These are phyloP conservation scores for Xyrauchen texanus DNA, from an alignment of 2,113 vertebrate species.

Conservation along the genomic window DNA sequence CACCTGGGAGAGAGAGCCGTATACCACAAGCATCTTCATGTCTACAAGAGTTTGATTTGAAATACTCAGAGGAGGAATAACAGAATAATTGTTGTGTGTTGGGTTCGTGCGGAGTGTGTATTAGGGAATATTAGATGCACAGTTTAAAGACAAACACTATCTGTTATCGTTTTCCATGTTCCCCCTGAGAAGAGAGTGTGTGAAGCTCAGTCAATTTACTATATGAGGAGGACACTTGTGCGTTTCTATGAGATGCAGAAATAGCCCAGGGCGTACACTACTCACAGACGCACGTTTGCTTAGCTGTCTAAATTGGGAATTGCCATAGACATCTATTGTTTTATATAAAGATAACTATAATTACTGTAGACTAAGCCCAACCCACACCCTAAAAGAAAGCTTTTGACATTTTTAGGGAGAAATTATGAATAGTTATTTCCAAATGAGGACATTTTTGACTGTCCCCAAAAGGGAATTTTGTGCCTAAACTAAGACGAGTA, in stretches of 20 bases:
- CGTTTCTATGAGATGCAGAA: slow-evolving; percentile 4
- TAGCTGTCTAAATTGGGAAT: too few relatives aligned
- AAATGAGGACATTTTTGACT: too few relatives aligned
- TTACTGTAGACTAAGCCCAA: too few relatives aligned
- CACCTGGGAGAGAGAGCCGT: slow-evolving; percentile 11
- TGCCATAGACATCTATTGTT: too few relatives aligned
- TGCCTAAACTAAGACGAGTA: too few relatives aligned
- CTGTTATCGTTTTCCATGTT: slow-evolving; percentile 31
- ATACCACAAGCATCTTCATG: slow-evolving; percentile 9
- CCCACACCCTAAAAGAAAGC: too few relatives aligned
- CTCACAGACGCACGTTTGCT: not conserved
- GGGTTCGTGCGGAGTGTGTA: not conserved
- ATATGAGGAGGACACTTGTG: not conserved
- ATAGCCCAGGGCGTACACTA: not conserved
- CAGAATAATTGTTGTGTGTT: slow-evolving; percentile 12
- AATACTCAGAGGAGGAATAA: slow-evolving; percentile 35
- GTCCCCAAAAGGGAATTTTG: too few relatives aligned
- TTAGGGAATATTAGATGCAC: slow-evolving; percentile 25
- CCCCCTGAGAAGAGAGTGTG: slow-evolving; percentile 18
- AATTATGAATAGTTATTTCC: too few relatives aligned
- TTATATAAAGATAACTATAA: too few relatives aligned
- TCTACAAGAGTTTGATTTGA: slow-evolving; percentile 33
- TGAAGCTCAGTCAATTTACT: slow-evolving; percentile 22
- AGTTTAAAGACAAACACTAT: slow-evolving; percentile 20
- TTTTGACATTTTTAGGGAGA: too few relatives aligned